A percentile compares a stretch with the other conserved stretches of the same genome.
These are phyloP conservation scores for Ylistrum balloti DNA, from an alignment of 1,140 invertebrate genomes.

Conservation along the genomic window DNA sequence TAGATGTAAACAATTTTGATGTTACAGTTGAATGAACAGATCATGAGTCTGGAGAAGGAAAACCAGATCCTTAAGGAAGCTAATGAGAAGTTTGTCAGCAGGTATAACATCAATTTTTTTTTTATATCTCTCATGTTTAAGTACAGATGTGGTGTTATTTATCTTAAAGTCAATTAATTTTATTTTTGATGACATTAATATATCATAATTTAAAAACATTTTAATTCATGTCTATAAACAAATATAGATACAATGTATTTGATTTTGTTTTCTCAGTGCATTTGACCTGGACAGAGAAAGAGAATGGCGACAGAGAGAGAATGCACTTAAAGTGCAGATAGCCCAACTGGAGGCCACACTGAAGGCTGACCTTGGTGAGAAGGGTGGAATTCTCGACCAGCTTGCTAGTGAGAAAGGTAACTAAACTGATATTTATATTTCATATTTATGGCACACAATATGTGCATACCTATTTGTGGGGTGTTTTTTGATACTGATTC, in stretches of 20 bases:
- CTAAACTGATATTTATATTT: too few relatives aligned
- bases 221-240: too few relatives aligned
- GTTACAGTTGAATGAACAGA: constrained; percentile 81
- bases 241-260: too few relatives aligned
- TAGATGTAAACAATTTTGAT: too few relatives aligned
- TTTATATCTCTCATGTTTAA: too few relatives aligned
- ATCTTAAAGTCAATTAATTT: too few relatives aligned
- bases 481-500: too few relatives aligned
- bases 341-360: constrained; percentile 83
- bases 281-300: constrained; percentile 83
- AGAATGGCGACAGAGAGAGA: constrained; percentile 82
- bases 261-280: constrained; percentile 77
- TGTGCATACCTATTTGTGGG: too few relatives aligned
- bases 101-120: constrained; percentile 68
- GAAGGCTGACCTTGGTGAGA: constrained; percentile 83
- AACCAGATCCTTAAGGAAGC: constrained; percentile 82
- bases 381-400: constrained; percentile 81
- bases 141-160: too few relatives aligned
- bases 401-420: constrained; percentile 81
- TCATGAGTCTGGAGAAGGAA: constrained; percentile 81
- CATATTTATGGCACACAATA: too few relatives aligned
- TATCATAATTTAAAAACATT: too few relatives aligned
- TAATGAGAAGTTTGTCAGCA: constrained; percentile 83
- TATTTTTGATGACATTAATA: too few relatives aligned
- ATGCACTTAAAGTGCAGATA: constrained; percentile 82